Conservation (phyloP, 2,113 vertebrate species). For the Anolis sagrei region DNA sequence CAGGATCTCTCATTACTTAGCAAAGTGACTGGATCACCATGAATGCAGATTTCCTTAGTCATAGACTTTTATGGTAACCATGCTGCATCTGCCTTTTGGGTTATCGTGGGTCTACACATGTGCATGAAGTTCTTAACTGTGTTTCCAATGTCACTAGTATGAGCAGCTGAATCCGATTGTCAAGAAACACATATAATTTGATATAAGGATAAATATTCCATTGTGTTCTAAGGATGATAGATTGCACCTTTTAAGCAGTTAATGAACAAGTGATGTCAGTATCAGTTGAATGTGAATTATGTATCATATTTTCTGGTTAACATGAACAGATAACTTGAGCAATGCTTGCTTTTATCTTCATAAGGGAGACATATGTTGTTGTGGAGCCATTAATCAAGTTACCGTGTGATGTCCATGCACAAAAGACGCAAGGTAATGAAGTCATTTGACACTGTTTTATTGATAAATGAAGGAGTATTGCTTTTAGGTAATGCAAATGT, state of each 20-base stretch:
- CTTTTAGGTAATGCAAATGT: fast-evolving
- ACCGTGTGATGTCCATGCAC: not conserved
- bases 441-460: not conserved
- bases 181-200: not conserved
- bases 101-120: not conserved
- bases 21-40: too few relatives aligned
- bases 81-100: not conserved
- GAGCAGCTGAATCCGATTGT: not conserved
- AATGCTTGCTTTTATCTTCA: not conserved
- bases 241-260: not conserved
- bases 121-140: not conserved
- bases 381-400: fast-evolving
- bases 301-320: not conserved
- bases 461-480: fast-evolving
- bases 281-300: conserved; percentile 1
- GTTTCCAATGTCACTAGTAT: not conserved
- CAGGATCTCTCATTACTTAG: too few relatives aligned
- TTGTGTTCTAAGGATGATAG: not conserved
- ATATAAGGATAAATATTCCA: not conserved
- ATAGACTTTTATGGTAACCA: too few relatives aligned
- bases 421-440: not conserved
- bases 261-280: not conserved
- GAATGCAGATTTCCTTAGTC: too few relatives aligned
- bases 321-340: not conserved
- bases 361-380: not conserved